Conservation (phyloP, 2,888 invertebrate species). For the Thymelicus acteon region DNA sequence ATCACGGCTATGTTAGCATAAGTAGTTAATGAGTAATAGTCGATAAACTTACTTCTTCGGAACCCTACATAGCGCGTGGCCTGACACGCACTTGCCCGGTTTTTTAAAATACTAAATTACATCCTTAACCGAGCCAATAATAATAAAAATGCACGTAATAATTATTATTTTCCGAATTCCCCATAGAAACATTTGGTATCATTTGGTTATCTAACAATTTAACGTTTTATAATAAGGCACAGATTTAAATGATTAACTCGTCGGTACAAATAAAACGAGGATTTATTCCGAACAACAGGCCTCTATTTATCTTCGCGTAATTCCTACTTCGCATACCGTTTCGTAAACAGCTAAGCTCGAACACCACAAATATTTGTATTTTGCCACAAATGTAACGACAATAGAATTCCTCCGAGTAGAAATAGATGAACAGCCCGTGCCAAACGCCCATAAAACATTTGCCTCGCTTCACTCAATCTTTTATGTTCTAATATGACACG, state of each 20-base stretch:
- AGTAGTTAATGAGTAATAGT: no score
- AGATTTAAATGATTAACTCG: background rate
- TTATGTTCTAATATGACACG: slow-evolving; percentile 27
- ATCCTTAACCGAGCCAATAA: no score
- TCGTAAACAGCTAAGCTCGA: slow-evolving; percentile 20
- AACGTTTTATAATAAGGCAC: no score
- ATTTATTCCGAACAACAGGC: background rate
- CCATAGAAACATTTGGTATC: no score
- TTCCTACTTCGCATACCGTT: background rate
- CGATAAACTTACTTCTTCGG: no score
- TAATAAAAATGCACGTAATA: no score
- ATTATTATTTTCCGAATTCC: no score
- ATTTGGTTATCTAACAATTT: no score
- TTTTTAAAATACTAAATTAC: no score
- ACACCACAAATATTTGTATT: slow-evolving; percentile 29
- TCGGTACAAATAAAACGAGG: background rate
- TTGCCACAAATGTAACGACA: slow-evolving; percentile 30
- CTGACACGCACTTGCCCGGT: no score
- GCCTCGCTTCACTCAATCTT: slow-evolving; percentile 22
- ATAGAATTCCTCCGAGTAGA: slow-evolving; percentile 28
- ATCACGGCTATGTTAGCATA: no score
- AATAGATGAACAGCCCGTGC: slow-evolving; percentile 24
- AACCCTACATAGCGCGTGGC: no score
- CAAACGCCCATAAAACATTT: slow-evolving; percentile 25
- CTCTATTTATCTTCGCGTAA: slow-evolving; percentile 10